These are phyloP conservation scores for Aspidoscelis tigris DNA, from an alignment of 2,113 vertebrate species.

Conservation along the genomic window DNA sequence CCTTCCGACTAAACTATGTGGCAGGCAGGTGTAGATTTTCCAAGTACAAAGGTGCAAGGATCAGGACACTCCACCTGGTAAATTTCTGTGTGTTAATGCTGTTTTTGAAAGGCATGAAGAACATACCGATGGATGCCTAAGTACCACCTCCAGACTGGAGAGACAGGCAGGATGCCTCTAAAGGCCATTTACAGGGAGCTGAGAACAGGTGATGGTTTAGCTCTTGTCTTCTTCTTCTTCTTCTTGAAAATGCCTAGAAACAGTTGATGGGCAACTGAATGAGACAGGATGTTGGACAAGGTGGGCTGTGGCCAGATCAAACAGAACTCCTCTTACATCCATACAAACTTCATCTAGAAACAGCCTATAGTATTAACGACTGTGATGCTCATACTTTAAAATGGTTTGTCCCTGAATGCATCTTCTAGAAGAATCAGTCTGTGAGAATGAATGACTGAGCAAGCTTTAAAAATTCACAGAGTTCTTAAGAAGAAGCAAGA, in stretches of 20 bases:
- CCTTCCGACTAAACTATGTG: neutral
- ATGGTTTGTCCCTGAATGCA: neutral
- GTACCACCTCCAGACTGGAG: too few species aligned
- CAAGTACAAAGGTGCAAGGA: neutral
- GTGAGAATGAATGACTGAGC: neutral
- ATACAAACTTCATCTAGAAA: neutral
- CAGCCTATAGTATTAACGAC: too few species aligned
- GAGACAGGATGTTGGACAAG: too few species aligned
- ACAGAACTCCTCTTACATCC: neutral
- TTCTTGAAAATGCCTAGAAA: too few species aligned
- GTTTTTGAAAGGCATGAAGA: constrained; percentile 20
- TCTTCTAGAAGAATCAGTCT: neutral
- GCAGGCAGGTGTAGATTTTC: neutral
- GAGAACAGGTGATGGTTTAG: too few species aligned
- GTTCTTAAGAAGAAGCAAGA: neutral
- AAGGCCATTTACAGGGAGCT: too few species aligned
- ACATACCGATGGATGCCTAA: neutral
- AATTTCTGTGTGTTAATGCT: constrained; percentile 11
- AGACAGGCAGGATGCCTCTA: too few species aligned
- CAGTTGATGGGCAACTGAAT: too few species aligned
- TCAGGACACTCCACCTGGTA: neutral
- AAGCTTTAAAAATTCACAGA: constrained; percentile 11
- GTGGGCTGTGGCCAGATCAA: too few species aligned
- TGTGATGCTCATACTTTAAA: neutral
- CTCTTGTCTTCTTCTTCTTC: too few species aligned